Conservation (phyloP, 2,888 invertebrate species). For the Stratiomys singularior region DNA sequence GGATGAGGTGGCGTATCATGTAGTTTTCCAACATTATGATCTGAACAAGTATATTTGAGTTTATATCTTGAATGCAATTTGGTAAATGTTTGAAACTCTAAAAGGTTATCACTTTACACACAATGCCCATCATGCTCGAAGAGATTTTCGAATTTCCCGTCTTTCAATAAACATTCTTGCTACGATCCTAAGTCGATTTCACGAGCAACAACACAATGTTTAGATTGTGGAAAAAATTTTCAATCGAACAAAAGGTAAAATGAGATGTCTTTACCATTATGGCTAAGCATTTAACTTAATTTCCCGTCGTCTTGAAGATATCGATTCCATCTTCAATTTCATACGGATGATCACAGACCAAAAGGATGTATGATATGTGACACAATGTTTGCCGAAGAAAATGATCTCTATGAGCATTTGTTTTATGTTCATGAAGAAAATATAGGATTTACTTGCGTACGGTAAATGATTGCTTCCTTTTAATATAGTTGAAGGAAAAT, state of each 20-base stretch:
- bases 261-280: background rate
- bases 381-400: constrained; percentile 57
- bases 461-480: constrained; percentile 50
- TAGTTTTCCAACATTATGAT: constrained; percentile 60
- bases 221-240: constrained; percentile 58
- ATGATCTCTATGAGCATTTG: constrained; percentile 62
- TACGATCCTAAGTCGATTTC: constrained; percentile 57
- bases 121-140: constrained; percentile 59
- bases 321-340: constrained; percentile 63
- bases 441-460: constrained; percentile 56
- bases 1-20: constrained; percentile 58
- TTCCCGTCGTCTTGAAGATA: constrained; percentile 56
- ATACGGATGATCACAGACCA: constrained; percentile 60
- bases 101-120: constrained; percentile 35
- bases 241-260: constrained; percentile 61
- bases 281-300: too few relatives aligned
- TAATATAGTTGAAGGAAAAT: background rate
- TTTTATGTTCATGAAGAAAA: constrained; percentile 60
- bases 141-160: constrained; percentile 59
- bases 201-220: constrained; percentile 57
- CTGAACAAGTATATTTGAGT: constrained; percentile 50
- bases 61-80: background rate
- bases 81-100: background rate
- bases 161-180: constrained; percentile 63
- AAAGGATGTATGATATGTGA: constrained; percentile 61